Base-by-base conservation (phyloP, 2,888 invertebrate species). In the Orthonevra nobilis region DNA sequence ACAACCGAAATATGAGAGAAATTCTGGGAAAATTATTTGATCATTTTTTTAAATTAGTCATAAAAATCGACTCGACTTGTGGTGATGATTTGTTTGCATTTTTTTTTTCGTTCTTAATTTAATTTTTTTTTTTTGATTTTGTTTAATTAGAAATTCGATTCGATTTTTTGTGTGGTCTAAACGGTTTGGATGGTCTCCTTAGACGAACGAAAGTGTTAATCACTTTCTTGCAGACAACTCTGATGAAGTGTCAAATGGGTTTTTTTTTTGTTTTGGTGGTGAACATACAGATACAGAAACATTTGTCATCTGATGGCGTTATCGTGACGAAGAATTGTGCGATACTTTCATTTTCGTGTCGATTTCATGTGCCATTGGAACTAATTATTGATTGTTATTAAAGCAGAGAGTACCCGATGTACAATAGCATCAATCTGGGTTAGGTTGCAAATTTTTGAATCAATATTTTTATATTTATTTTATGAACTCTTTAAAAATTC, bases 11-110 rank as follows among this genome's bases (percentile, higher is more conserved):
- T n/a, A 58, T 23, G 58, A 32, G 38, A 61, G 54, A 60, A 60
- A 54, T 77, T 77, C 77, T 58, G 14, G 40, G 77, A 77, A n/a
- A 77, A 70, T 69, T 50, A 40, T 72, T 77, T 64, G 70, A 64
- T 77, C 44, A 77, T 64, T 77, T n/a, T n/a, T 66, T 54, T 44
- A 66, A 72, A 77, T 77, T 66, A 64, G 64, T 77, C 77, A 77
- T 66, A 66, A 60, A n/a, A 66, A 77, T 58, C 44, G 30, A 60
- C 19, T 32, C 7, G 12, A n/a, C 7, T 17, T 42, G 23, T 52
- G 73, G 38, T 48, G 40, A 42, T 66, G 30, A 42, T 23, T 5
- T 23, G 23, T 52, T 36, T 48, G 50, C 9, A 20, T 28, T 10
- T 10, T 32, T 0, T 38, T 14, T 19, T 3, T 2, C 7, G 0